A percentile compares a stretch with the other conserved stretches of the same genome.
phyloP scores from a whole-genome alignment of 2,113 vertebrate species.

The Chionomys nivalis region DNA sequence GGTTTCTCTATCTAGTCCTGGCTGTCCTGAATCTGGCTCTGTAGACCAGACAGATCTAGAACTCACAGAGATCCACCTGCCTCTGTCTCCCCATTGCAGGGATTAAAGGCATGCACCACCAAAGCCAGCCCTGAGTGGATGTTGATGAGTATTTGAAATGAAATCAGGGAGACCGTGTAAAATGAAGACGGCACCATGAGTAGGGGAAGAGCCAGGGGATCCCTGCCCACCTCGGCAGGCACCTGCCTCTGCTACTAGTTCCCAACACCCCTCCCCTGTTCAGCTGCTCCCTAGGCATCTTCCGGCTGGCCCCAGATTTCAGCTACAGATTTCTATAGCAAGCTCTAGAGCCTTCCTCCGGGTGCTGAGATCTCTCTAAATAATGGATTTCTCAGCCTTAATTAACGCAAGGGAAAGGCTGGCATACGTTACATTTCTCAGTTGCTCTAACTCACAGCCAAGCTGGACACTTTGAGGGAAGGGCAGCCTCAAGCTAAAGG shows the following conservation, averaged over 20 bases:
- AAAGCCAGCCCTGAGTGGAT: too few species aligned
- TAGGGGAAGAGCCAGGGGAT: rapidly evolving
- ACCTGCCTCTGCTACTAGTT: not conserved
- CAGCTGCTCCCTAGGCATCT: not conserved
- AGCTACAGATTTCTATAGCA: not conserved
- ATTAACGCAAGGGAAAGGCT: slow-evolving; percentile 66
- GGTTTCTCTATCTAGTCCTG: not conserved
- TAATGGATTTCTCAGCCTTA: slow-evolving; percentile 77
- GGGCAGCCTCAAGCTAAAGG: slow-evolving; percentile 83
- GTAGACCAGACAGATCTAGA: not conserved
- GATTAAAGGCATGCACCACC: not conserved
- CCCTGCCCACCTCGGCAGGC: not conserved
- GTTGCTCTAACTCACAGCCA: slow-evolving; percentile 78
- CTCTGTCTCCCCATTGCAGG: not conserved
- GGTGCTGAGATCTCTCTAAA: slow-evolving; percentile 70
- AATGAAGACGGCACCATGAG: too few species aligned
- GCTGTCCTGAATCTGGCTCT: not conserved
- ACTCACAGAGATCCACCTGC: not conserved
- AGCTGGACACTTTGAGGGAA: slow-evolving; percentile 77
- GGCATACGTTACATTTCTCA: slow-evolving; percentile 79
- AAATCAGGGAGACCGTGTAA: not conserved
- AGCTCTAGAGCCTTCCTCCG: slow-evolving; percentile 10
- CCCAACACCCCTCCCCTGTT: not conserved
- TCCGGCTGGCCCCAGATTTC: not conserved
- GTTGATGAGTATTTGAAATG: not conserved